phyloP scores from a whole-genome alignment of 30 jellyfish, hydroid and myxozoan species.

The Hydractinia symbiolongicarpus region DNA sequence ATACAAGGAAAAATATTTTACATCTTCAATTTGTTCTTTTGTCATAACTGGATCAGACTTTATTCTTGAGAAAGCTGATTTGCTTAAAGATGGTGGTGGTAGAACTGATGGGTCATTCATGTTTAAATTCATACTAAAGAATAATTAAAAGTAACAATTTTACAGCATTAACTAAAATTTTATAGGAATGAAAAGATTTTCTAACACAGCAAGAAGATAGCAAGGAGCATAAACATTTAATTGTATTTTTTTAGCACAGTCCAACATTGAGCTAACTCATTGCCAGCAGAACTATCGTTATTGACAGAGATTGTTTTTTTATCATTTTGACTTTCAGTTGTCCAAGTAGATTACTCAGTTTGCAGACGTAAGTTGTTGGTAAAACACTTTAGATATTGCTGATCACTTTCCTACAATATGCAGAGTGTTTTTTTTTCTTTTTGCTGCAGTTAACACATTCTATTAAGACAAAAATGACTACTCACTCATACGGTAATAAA shows the following conservation, averaged over 20 bases:
- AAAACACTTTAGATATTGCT: too few species aligned
- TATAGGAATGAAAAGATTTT: too few species aligned
- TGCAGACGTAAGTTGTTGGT: too few species aligned
- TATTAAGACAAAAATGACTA: background rate
- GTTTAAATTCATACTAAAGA: conserved; percentile 32
- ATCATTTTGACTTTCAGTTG: too few species aligned
- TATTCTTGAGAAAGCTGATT: conserved; percentile 35
- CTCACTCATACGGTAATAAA: conserved; percentile 73
- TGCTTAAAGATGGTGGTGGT: conserved; percentile 74
- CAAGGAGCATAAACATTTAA: too few species aligned
- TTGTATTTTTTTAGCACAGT: too few species aligned
- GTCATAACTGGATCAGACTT: conserved; percentile 51
- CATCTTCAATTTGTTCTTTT: conserved; percentile 55
- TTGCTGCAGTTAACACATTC: background rate
- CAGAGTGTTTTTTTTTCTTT: background rate
- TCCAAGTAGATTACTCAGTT: too few species aligned
- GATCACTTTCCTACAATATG: background rate
- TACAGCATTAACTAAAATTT: too few species aligned
- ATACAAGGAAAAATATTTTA: conserved; percentile 20
- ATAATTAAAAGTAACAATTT: background rate
- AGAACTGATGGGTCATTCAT: conserved; percentile 12
- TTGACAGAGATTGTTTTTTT: too few species aligned
- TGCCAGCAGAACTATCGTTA: too few species aligned
- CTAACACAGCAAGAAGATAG: too few species aligned
- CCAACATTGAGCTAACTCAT: too few species aligned